phyloP scores from a whole-genome alignment of 2,888 invertebrate genomes.

The Drosophila subsilvestris region DNA sequence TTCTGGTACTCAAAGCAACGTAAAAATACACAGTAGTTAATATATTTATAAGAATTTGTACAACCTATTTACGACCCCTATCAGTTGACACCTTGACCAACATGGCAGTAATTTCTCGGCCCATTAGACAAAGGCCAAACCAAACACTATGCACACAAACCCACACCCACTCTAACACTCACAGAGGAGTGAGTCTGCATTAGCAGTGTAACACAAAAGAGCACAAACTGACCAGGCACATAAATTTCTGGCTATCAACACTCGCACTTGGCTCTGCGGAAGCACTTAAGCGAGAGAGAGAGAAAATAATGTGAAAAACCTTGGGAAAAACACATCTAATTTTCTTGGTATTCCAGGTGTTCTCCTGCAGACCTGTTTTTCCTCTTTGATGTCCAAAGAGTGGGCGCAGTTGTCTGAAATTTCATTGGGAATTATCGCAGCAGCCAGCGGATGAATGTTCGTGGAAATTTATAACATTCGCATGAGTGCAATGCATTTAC shows the following conservation, averaged over 20 bases:
- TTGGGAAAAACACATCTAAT: constrained; percentile 4
- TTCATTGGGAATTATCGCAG: constrained; percentile 57
- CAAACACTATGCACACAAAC: too few species aligned
- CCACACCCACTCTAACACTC: neutral
- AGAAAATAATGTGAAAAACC: constrained; percentile 1
- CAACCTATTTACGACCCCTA: too few species aligned
- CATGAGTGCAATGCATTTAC: neutral
- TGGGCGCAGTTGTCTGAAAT: constrained; percentile 57
- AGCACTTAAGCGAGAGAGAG: neutral
- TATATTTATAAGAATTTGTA: too few species aligned
- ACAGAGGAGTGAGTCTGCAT: neutral
- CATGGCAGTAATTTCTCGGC: too few species aligned
- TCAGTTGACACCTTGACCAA: too few species aligned
- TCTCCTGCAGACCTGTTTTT: constrained; percentile 8
- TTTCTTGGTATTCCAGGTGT: neutral
- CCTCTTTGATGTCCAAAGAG: constrained; percentile 41
- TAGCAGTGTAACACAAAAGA: constrained; percentile 33
- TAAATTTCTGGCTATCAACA: constrained; percentile 48
- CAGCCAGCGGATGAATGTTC: constrained; percentile 9
- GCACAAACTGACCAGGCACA: constrained; percentile 43
- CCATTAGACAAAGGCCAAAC: too few species aligned
- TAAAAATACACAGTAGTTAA: too few species aligned
- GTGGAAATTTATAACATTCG: constrained; percentile 29
- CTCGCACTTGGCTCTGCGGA: constrained; percentile 18
- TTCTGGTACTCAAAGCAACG: too few species aligned